Evolutionary conservation across 2,888 invertebrate genomes (phyloP).

Genomic region (Clunio marinus): DNA sequence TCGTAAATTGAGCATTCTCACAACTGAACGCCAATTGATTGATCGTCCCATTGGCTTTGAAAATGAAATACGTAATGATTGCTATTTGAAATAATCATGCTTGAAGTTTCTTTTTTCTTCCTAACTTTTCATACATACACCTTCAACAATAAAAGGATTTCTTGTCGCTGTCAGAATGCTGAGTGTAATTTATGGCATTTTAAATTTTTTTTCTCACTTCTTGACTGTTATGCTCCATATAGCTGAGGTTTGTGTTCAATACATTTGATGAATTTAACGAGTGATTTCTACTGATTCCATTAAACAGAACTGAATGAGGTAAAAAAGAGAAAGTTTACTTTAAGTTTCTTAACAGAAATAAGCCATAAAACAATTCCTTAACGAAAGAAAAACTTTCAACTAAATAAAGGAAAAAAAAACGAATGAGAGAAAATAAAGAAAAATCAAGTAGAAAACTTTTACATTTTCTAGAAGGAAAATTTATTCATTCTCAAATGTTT

Average conservation of each 20-base stretch:
- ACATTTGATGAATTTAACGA: conserved; percentile 11
- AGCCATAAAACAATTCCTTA: conserved; percentile 13
- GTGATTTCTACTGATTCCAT: conserved; percentile 14
- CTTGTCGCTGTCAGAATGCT: background rate
- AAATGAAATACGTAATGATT: conserved; percentile 11
- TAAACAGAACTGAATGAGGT: background rate
- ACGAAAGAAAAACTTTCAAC: background rate
- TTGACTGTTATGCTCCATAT: background rate
- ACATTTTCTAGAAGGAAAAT: conserved; percentile 16
- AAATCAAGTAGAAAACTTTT: conserved; percentile 21
- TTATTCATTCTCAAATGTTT: conserved; percentile 26
- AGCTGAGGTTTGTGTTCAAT: background rate
- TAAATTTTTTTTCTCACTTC: background rate
- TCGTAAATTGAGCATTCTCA: conserved; percentile 11
- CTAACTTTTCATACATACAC: background rate
- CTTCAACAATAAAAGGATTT: background rate
- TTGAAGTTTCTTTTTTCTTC: background rate
- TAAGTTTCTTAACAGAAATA: background rate
- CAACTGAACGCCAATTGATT: conserved; percentile 15
- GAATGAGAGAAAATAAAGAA: background rate
- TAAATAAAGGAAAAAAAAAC: background rate
- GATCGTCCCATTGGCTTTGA: conserved; percentile 18
- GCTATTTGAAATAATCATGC: conserved; percentile 21
- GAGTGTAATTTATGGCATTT: background rate
- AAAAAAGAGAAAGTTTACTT: too few relatives aligned